Conservation (phyloP, 1,140 invertebrate genomes). For the Brachionus paranguensis region DNA sequence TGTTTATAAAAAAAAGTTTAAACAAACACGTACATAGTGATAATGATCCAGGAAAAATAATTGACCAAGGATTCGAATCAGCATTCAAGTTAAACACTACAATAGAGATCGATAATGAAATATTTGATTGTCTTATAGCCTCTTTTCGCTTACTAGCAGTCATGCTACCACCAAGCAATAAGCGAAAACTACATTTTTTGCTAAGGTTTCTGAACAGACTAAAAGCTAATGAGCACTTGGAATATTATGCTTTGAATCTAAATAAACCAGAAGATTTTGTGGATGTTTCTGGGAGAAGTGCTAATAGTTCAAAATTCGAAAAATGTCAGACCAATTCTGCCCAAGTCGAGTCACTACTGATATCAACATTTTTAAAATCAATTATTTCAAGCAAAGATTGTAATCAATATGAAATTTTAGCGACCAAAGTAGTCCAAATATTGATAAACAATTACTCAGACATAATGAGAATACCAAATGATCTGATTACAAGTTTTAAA, state of each 20-base stretch:
- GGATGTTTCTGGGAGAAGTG: background rate
- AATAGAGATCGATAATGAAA: background rate
- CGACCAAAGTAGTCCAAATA: background rate
- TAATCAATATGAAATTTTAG: background rate
- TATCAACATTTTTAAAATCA: background rate
- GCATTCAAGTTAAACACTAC: background rate
- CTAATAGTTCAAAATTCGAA: background rate
- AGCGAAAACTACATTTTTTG: constrained; percentile 33
- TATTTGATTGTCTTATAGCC: background rate
- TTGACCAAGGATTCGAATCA: background rate
- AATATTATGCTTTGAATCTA: background rate
- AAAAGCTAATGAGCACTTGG: background rate
- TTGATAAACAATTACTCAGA: constrained; percentile 37
- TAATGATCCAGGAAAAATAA: background rate
- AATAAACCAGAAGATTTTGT: background rate
- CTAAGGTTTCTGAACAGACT: constrained; percentile 24
- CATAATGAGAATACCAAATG: constrained; percentile 27
- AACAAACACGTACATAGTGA: background rate
- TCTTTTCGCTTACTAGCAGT: background rate
- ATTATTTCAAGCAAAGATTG: background rate
- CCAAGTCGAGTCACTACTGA: background rate
- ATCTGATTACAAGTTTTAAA: constrained; percentile 12
- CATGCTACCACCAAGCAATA: constrained; percentile 29
- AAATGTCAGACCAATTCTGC: background rate
- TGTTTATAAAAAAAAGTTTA: background rate